Conservation (phyloP, 2,888 invertebrate species). For the Linnaemya tessellans region DNA sequence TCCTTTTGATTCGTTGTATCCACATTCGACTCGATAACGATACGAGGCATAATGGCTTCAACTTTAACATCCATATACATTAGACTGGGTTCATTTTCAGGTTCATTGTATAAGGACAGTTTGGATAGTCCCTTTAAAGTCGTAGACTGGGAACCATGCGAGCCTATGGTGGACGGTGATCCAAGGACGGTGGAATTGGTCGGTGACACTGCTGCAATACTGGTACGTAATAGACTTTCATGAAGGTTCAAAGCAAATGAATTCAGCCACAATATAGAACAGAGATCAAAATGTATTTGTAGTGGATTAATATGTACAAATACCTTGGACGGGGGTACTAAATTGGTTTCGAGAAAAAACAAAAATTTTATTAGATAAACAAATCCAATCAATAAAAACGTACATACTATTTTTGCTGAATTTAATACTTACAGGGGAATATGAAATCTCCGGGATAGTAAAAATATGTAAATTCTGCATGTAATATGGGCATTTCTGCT, state of each 20-base stretch:
- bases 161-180: conserved; percentile 66
- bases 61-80: conserved; percentile 93
- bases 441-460: conserved; percentile 96
- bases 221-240: conserved; percentile 87
- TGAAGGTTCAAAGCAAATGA: conserved; percentile 95
- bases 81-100: conserved; percentile 79
- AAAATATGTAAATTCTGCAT: conserved; percentile 97
- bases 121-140: conserved; percentile 68
- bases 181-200: conserved; percentile 67
- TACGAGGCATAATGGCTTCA: conserved; percentile 96
- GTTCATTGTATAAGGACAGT: conserved; percentile 72
- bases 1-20: conserved; percentile 93
- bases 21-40: conserved; percentile 87
- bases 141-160: conserved; percentile 63
- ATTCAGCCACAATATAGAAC: conserved; percentile 96
- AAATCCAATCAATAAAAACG: too few relatives aligned
- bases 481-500: conserved; percentile 94
- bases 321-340: conserved; percentile 97
- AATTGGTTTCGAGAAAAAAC: conserved; percentile 7
- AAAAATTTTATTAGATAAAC: conserved; percentile 19
- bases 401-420: neutral
- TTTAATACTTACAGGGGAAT: conserved; percentile 89
- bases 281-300: conserved; percentile 92
- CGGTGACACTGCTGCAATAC: conserved; percentile 78
- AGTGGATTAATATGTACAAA: conserved; percentile 96